Base-by-base conservation (phyloP, 53 echinoderm and acorn worm species). In the Mesocentrotus franciscanus region DNA sequence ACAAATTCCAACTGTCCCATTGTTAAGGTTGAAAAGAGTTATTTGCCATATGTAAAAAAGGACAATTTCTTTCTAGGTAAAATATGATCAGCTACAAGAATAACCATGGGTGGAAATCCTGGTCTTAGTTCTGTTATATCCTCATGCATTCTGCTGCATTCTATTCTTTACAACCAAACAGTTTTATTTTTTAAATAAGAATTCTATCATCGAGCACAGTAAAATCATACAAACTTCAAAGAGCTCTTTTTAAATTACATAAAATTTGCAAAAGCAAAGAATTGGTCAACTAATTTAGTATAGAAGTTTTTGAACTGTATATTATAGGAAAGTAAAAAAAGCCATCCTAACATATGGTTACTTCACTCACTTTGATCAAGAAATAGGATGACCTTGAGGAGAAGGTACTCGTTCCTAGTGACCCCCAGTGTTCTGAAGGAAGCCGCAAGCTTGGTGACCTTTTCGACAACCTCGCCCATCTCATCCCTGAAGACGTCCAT, bases 381-480 rank as follows among this genome's bases (percentile, higher is more conserved):
- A 9, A 99, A 97, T 13, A 98, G 95, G 95, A 99, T 97, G 95
- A 99, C 99, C 95, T 99, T 99, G 81, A 99, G 96, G 12, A 99
- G 95, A 10, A 99, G 96, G 95, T 99, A 99, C 93, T 99, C 99
- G 85, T 99, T 98, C 92, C 99, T 95, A 36, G 97, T 98, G 95
- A 99, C 96, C 81, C 97, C 96, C 74, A 98, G 95, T 24, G 99
- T 99, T 60, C 98, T 92, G 96, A 99, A 99, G 1, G 98, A 97
- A 14, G 99, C 99, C 16, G 98, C 99, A 18, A 99, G 95, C 89
- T 96, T 95, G 85, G 99, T 99, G 93, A 99, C 95, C 95, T 98
- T 98, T 89, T 99, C 99, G 71, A 99, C 99, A 1, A 97, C 98
- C 89, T 99, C 99, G 11, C 99, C 99, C 99, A 99, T 99, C 95